Base-by-base conservation (phyloP, 2,888 invertebrate genomes). In the Eupithecia exiguata region DNA sequence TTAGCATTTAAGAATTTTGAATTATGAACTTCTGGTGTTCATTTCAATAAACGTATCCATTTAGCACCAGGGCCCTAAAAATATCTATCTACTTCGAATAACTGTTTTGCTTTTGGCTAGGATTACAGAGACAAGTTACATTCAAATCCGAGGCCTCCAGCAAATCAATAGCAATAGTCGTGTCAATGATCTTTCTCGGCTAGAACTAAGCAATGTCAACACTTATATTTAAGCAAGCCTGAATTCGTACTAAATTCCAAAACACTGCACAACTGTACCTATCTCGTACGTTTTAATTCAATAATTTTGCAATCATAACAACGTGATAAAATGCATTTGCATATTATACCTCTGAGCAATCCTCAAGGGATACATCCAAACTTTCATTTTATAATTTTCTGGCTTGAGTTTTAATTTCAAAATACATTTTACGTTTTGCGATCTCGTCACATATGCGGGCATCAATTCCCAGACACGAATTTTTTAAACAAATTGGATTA, bases 111-210 rank as follows among this genome's bases (percentile, higher is more conserved):
- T 25, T 12, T 58, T 25, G 58, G 10, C 58, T 25, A 25, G 25
- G 25, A 58, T 58, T 62, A 7, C 18, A 35, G 18, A 62, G 62
- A 35, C 61, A 1, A 49, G 61, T 6, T 30, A 61, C n/a, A 35
- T 53, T 71, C 74, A 78, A 78, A 65, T 68, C 71, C 70, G 63
- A 70, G 69, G 74, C 65, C 21, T 49, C 2, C 81, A 81, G 81
- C 80, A 80, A 85, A 85, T 84, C 85, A 83, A 85, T 86, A 86
- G 67, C 84, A 83, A 86, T 85, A 86, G 68, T 76, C 75, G 79
- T 83, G 84, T 83, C 84, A 83, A 84, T 84, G 85, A 84, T 84
- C 85, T 82, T 82, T 75, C 69, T 74, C 74, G 76, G 79, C 68
- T 73, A 74, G 79, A 79, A 80, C 77, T 74, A 71, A 76, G 78